Percentiles rank a stretch among this genome's conserved stretches.
phyloP scores from a whole-genome alignment of 2,888 invertebrate species.

The Synanthedon formicaeformis region DNA sequence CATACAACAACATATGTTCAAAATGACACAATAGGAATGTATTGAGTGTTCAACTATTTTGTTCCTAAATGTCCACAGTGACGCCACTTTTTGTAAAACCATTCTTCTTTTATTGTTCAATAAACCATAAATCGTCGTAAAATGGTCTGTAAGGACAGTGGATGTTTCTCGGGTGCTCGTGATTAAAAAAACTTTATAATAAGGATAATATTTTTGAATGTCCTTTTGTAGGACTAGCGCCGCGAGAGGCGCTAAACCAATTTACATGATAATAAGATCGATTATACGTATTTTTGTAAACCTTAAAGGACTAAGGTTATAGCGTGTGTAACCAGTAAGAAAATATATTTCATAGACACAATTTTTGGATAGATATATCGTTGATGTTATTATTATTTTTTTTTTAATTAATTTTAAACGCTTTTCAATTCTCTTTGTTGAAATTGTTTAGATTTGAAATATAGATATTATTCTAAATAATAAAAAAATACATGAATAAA shows the following conservation, averaged over 20 bases:
- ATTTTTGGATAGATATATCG: too few species aligned
- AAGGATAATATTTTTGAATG: conserved; percentile 43
- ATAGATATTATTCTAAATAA: too few species aligned
- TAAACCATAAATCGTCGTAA: conserved; percentile 68
- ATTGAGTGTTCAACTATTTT: conserved; percentile 16
- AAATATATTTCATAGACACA: too few species aligned
- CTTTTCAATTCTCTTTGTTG: too few species aligned
- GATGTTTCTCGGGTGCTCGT: conserved; percentile 37
- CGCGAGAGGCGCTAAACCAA: conserved; percentile 51
- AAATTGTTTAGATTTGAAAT: too few species aligned
- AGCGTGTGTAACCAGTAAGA: too few species aligned
- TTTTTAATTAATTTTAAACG: too few species aligned
- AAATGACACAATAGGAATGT: conserved; percentile 33
- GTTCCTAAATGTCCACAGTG: conserved; percentile 23
- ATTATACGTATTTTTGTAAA: conserved; percentile 30
- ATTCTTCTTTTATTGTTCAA: conserved; percentile 62
- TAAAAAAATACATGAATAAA: too few species aligned
- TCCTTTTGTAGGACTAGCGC: conserved; percentile 42
- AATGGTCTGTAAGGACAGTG: conserved; percentile 52
- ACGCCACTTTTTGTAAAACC: conserved; percentile 21
- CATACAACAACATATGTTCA: conserved; percentile 28
- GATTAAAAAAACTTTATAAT: conserved; percentile 22
- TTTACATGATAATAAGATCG: conserved; percentile 49
- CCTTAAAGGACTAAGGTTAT: not conserved
- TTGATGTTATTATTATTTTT: too few species aligned